Base-by-base conservation (phyloP, 2,797 vertebrate species). In the Hydrolagus colliei region DNA sequence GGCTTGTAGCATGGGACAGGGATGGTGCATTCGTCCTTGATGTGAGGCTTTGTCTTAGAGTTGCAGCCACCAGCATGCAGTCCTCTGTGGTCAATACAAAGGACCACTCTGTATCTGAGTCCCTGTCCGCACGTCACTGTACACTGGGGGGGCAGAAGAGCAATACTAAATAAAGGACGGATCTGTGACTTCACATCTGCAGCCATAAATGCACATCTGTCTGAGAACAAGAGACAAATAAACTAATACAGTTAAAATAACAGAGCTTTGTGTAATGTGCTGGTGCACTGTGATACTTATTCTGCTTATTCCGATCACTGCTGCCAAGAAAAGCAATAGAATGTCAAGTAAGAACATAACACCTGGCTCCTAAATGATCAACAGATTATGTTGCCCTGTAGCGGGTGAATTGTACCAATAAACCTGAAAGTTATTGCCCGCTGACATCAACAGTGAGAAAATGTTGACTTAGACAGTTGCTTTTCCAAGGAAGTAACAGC, bases 101-200 rank as follows among this genome's bases (percentile, higher is more conserved):
- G 92, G 86, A 99, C 98, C 80, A 99, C 98, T 72, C 98, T 95
- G 89, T 99, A 99, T 89, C 96, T 94, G 87, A 99, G 96, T 20
- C 98, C 98, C 89, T 98, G 96, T 72, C 97, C 98, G 89, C 98
- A 99, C 0, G 96, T 98, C 90, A 98, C 97, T 0, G 97, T 98
- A 90, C 98, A 99, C 98, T 99, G 92, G 85, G 79, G 89, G 89
- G 22, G 85, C 41, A 52, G 65, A 52, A 71, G 65, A 67, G 22
- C 32, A n/a, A 68, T 35, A 71, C 41, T 52, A 71, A 9, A 84
- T 52, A 84, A 14, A 84, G 5, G 10, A 71, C 6, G 41, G 27
- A 2, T 82, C 79, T 35, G 79, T 20, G 79, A 2, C 71, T 32
- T 12, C 20, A n/a, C 2, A 41, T 71, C 65, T 71, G 79, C 14